Evolutionary conservation across 2,888 invertebrate genomes (phyloP).

Genomic region (Drosophila koepferae): DNA sequence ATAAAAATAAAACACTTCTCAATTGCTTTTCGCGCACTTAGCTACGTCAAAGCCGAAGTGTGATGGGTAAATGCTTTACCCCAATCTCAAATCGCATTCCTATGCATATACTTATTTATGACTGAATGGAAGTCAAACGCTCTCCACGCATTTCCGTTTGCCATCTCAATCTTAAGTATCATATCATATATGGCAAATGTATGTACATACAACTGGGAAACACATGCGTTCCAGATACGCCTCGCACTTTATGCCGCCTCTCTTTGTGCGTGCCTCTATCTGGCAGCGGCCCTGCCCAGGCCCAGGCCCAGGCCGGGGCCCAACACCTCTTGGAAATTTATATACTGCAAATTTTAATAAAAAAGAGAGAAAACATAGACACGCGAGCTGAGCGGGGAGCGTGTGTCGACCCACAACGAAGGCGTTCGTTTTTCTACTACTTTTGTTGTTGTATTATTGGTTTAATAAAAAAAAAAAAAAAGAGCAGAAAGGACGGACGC

Average conservation of each 20-base stretch:
- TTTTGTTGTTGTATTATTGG: slow-evolving; percentile 52
- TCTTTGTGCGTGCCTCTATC: slow-evolving; percentile 2
- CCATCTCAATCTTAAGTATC: slow-evolving; percentile 14
- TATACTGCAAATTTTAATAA: slow-evolving; percentile 70
- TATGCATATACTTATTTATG: slow-evolving; percentile 12
- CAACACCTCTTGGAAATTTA: slow-evolving; percentile 73
- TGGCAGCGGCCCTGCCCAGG: slow-evolving; percentile 30
- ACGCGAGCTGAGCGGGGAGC: slow-evolving; percentile 47
- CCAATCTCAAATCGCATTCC: slow-evolving; percentile 23
- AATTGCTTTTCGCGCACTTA: slow-evolving; percentile 8
- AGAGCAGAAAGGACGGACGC: slow-evolving; percentile 38
- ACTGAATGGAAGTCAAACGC: slow-evolving; percentile 11
- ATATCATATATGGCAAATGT: slow-evolving; percentile 8
- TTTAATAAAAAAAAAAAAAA: slow-evolving; percentile 43
- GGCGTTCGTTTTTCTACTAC: slow-evolving; percentile 8
- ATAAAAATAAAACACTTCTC: neutral
- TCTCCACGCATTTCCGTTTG: slow-evolving; percentile 42
- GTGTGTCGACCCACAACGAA: slow-evolving; percentile 55
- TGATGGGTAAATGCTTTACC: slow-evolving; percentile 5
- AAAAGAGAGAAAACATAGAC: slow-evolving; percentile 41
- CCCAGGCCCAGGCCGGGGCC: slow-evolving; percentile 13
- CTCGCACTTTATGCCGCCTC: neutral
- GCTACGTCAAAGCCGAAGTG: neutral
- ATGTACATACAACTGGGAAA: slow-evolving; percentile 8
- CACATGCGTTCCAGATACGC: slow-evolving; percentile 31